Evolutionary conservation across 2,797 vertebrate species (phyloP).

Genomic region (Malurus leucopterus): DNA sequence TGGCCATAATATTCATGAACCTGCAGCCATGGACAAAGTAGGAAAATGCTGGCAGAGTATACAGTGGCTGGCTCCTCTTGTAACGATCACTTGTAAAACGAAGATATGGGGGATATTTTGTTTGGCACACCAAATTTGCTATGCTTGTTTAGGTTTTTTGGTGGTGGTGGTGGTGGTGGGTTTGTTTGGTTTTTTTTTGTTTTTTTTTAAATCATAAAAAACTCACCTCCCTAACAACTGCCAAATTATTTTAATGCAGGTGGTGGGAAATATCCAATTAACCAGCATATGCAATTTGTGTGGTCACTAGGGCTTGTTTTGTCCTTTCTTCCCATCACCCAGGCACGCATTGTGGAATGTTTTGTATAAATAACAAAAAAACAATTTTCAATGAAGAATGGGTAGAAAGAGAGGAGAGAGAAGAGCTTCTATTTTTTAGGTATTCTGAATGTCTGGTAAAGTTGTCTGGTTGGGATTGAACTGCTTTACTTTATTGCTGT

Average conservation of each 20-base stretch:
- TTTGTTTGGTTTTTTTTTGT: too few species aligned
- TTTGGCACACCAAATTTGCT: not conserved
- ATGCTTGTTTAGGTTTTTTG: too few species aligned
- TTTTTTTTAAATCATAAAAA: not conserved
- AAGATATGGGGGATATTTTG: not conserved
- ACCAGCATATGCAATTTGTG: not conserved
- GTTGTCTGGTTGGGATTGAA: not conserved
- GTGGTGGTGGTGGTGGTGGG: too few species aligned
- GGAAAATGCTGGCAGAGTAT: not conserved
- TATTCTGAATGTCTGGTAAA: not conserved
- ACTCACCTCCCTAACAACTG: not conserved
- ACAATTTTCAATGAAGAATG: not conserved
- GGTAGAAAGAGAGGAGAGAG: not conserved
- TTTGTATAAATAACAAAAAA: not conserved
- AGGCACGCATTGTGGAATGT: not conserved
- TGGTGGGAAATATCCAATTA: not conserved
- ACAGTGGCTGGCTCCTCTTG: rapidly evolving
- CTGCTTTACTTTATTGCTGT: not conserved
- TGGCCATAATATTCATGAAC: not conserved
- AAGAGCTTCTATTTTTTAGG: not conserved
- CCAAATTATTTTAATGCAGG: not conserved
- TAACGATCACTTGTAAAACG: rapidly evolving
- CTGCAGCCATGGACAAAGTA: not conserved
- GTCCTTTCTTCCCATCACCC: not conserved
- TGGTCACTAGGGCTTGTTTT: not conserved